Base-by-base conservation (phyloP, 2,797 vertebrate genomes). In the Parambassis ranga region DNA sequence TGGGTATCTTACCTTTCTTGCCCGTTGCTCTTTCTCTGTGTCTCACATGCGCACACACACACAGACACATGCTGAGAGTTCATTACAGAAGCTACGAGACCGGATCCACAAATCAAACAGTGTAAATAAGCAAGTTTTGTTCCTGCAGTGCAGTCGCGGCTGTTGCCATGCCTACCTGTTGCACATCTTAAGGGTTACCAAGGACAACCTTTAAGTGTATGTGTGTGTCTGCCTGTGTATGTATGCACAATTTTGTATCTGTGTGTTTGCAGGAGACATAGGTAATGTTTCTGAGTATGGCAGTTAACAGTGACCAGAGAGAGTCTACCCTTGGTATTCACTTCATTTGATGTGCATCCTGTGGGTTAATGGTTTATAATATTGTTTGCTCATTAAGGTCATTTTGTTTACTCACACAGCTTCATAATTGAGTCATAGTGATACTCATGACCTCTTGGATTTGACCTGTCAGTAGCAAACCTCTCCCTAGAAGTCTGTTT, bases 31-130 rank as follows among this genome's bases (percentile, higher is more conserved):
- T 31, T 39, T 49, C 3, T 9, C 2, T 23, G 10, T 46, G 20
- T 56, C 14, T 30, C 46, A n/a, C 43, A 14, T 33, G 3, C 18
- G 5, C 22, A 10, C 14, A 4, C 16, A 18, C n/a, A 13, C 36
- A 20, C n/a, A 10, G 10, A 1, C 43, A 30, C 42, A 0, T 42
- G 15, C 33, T 1, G 4, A 33, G 23, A 65, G 48, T 70, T 74
- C 60, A 78, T 83, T 74, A 77, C 48, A 78, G 70, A 59, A 75
- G 52, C 79, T 55, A 71, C 47, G 49, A 68, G 44, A 60, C 76
- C 71, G 58, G 75, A 85, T 84, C 73, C 69, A 87, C 82, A 88
- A 88, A 89, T 85, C 83, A 87, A 87, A 87, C 79, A 56, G 72
- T 83, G 77, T 75, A 87, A 90, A 87, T 82, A 84, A 79, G 77